Percentiles rank a stretch among this genome's conserved stretches.
Evolutionary conservation across 2,888 invertebrate genomes (phyloP).

Genomic region (Stomorhina lunata): DNA sequence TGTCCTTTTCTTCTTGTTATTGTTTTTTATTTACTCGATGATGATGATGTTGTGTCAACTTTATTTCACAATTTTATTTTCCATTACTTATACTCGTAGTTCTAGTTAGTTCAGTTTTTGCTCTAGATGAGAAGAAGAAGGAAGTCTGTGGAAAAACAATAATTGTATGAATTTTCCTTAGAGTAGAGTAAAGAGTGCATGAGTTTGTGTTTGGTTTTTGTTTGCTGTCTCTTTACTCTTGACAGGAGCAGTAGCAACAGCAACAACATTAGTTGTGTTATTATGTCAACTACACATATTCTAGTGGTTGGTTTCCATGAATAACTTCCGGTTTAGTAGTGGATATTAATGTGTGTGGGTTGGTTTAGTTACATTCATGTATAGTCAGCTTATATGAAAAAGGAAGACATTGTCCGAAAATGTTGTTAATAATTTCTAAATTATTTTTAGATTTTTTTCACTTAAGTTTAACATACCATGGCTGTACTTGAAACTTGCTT

Average conservation of each 20-base stretch:
- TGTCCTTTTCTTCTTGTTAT: conserved; percentile 23
- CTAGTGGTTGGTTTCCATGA: conserved; percentile 44
- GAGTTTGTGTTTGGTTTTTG: background rate
- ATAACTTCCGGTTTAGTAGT: conserved; percentile 50
- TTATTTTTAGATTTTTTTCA: too few relatives aligned
- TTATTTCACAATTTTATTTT: conserved; percentile 37
- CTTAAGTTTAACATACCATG: too few relatives aligned
- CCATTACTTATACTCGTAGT: background rate
- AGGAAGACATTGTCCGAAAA: too few relatives aligned
- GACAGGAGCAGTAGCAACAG: too few relatives aligned
- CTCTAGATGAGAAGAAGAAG: too few relatives aligned
- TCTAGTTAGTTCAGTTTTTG: background rate
- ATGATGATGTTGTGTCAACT: conserved; percentile 57
- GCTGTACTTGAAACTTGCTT: too few relatives aligned
- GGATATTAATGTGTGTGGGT: background rate
- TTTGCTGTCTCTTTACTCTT: conserved; percentile 43
- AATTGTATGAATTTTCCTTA: background rate
- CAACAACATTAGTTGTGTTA: conserved; percentile 56
- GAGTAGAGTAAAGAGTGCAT: background rate
- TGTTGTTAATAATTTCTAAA: too few relatives aligned
- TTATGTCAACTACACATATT: conserved; percentile 55
- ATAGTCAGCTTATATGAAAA: too few relatives aligned
- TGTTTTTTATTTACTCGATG: conserved; percentile 45
- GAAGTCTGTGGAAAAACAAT: background rate
- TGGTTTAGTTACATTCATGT: too few relatives aligned